Evolutionary conservation across 2,888 invertebrate genomes (phyloP).

Genomic region (Drosophila hamatofila): DNA sequence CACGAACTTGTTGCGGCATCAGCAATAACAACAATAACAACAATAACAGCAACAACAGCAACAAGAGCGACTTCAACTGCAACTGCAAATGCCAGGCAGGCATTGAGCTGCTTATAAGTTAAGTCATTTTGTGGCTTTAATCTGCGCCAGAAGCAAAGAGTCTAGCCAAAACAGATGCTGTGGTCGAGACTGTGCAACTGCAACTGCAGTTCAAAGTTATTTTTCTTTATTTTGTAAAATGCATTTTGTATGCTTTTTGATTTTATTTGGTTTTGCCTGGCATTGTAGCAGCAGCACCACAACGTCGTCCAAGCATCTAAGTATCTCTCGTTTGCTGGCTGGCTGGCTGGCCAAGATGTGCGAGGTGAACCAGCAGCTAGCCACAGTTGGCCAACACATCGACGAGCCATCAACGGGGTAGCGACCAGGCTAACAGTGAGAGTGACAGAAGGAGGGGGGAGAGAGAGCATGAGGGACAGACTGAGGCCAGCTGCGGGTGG

Average conservation of each 20-base stretch:
- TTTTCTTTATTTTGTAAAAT: conserved; percentile 54
- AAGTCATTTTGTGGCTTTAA: conserved; percentile 71
- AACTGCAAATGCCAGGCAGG: conserved; percentile 63
- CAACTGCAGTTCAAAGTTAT: conserved; percentile 57
- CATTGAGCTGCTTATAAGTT: conserved; percentile 67
- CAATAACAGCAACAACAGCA: conserved; percentile 17
- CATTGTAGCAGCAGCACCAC: conserved; percentile 16
- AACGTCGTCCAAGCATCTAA: conserved; percentile 31
- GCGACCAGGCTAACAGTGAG: neutral
- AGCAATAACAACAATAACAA: conserved; percentile 23
- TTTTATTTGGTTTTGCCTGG: conserved; percentile 49
- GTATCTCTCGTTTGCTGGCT: conserved; percentile 20
- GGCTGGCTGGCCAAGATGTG: conserved; percentile 54
- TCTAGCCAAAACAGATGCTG: conserved; percentile 28
- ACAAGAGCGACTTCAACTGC: conserved; percentile 12
- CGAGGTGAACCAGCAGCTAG: conserved; percentile 63
- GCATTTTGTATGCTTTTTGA: conserved; percentile 75
- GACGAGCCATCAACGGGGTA: conserved; percentile 12
- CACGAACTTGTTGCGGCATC: conserved; percentile 71
- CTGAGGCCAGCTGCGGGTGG: conserved; percentile 57
- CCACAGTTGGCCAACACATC: conserved; percentile 42
- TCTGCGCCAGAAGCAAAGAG: conserved; percentile 50
- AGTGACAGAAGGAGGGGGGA: neutral
- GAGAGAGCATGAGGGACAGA: neutral
- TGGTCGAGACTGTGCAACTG: conserved; percentile 24